Evolutionary conservation across 2,888 invertebrate genomes (phyloP), one percentile per base, ranked within the genome.

Genomic region (Andrena praecox): DNA sequence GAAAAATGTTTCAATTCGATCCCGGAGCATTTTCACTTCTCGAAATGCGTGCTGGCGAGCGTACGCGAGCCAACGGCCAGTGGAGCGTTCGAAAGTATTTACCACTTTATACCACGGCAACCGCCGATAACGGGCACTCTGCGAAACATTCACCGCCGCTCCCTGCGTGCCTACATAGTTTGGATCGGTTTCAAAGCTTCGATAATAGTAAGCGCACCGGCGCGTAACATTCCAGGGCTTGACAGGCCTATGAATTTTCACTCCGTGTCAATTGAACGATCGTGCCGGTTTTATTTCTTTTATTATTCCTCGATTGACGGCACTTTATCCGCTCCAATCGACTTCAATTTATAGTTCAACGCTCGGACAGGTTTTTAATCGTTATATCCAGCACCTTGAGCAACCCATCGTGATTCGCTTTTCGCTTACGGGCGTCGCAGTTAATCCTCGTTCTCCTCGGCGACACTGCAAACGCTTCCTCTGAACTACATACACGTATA

Each of bases 401-500:
- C 42, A 12, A 16, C 42, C 12, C 35, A 10, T 62, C 35, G 24
- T 5, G 62, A 35, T 35, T 24, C 68, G 35, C 54, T 24, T 16
- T 16, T 52, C 27, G 69, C 8, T 54, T 29, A 42, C 56, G 29
- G 33, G 69, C 42, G 52, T 35, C 42, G 12, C 24, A 29, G 62
- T 54, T 76, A 76, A 76, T 69, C 70, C 75, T 16, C 35, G 5
- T 69, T 35, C 62, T 24, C 10, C 60, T 63, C 29, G 52, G 24
- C 52, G 62, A 70, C 31, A 54, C 62, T 3, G 27, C 3, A 33
- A 52, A 48, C 63, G 52, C 31, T 48, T 54, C 42, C 31, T 52
- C 66, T 66, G 24, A 60, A 52, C 29, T n/a, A 63, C 66, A 35
- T 63, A 48, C 35, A n/a, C 33, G 69, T 35, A 72, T 52, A 77